Evolutionary conservation across 2,797 vertebrate genomes (phyloP).

Genomic region (Peromyscus eremicus): DNA sequence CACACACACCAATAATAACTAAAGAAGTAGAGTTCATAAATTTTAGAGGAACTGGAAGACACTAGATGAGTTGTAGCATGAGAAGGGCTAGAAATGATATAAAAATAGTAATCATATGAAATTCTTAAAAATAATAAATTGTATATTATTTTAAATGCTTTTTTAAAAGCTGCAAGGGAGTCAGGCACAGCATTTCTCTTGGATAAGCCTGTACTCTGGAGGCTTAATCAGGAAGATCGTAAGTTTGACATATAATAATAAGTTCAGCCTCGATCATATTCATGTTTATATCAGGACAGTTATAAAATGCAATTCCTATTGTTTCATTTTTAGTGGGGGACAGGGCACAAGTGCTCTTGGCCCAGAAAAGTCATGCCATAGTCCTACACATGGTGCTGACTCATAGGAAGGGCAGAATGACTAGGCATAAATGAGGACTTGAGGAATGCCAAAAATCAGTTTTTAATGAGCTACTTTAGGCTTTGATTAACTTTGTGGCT

Average conservation of each 20-base stretch:
- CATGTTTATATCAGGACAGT: not conserved
- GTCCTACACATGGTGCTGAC: slow-evolving; percentile 39
- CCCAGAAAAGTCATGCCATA: slow-evolving; percentile 22
- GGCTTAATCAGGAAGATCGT: not conserved
- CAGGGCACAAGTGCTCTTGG: not conserved
- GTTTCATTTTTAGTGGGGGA: not conserved
- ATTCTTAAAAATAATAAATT: not conserved
- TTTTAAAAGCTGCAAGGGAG: not conserved
- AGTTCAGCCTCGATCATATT: not conserved
- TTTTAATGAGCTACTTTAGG: not conserved
- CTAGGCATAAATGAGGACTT: slow-evolving; percentile 1
- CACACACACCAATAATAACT: not conserved
- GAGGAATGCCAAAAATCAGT: slow-evolving; percentile 14
- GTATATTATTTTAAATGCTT: not conserved
- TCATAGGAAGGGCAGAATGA: not conserved
- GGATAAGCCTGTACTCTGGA: not conserved
- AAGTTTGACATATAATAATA: not conserved
- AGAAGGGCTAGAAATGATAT: not conserved
- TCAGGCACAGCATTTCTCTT: not conserved
- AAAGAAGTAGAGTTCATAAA: not conserved
- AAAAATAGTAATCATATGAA: not conserved
- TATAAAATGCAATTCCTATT: not conserved
- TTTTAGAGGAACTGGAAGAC: not conserved
- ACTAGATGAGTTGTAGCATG: not conserved
- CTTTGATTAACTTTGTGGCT: not conserved